Evolutionary conservation across 2,113 vertebrate genomes (phyloP).

Genomic region (Cryptomyrus ogoouensis): DNA sequence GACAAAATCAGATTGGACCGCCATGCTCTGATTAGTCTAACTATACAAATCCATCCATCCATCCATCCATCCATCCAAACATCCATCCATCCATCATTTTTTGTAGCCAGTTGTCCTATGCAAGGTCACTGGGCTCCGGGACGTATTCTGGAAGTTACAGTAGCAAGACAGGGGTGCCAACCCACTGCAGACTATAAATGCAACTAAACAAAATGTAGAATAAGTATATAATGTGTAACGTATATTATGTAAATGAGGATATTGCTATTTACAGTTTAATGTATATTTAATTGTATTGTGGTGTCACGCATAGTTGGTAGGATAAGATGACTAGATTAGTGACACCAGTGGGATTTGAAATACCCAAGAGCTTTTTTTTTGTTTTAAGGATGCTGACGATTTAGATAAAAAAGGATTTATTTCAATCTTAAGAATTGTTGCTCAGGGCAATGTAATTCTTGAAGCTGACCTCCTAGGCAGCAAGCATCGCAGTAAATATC

Average conservation of each 20-base stretch:
- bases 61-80: neutral
- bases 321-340: neutral
- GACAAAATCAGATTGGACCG: neutral
- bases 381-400: neutral
- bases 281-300: neutral
- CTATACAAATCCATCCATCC: neutral
- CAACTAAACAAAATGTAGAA: neutral
- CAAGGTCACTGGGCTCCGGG: neutral
- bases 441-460: neutral
- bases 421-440: neutral
- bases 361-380: neutral
- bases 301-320: neutral
- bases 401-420: neutral
- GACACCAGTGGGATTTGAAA: neutral
- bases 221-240: neutral
- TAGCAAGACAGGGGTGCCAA: neutral
- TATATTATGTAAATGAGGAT: neutral
- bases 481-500: neutral
- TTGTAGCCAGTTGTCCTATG: neutral
- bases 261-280: neutral
- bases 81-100: neutral
- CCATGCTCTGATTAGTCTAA: neutral
- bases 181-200: neutral
- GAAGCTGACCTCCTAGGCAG: neutral
- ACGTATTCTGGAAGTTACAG: neutral